Base-by-base conservation (phyloP, 2,888 invertebrate genomes). In the Corythucha ciliata region DNA sequence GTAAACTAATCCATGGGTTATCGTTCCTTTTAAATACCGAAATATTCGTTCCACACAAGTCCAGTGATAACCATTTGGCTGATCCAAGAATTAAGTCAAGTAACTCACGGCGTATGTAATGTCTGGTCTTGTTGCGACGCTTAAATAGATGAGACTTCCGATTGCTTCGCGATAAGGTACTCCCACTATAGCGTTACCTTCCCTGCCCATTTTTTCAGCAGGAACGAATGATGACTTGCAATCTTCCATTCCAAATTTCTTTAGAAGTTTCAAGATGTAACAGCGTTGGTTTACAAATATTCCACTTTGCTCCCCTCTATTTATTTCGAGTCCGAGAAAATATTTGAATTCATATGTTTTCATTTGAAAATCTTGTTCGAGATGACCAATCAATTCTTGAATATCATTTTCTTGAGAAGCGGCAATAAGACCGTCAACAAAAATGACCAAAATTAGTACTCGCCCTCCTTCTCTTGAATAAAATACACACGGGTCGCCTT, bases 351-450 rank as follows among this genome's bases (percentile, higher is more conserved):
- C 7, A 48, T 55, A 34, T 56, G 36, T 27, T 0, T 24, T 55
- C 5, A 58, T 58, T 33, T 57, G 42, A 7, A 62, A 42, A 5
- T 57, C 52, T 7, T 41, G 10, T 10, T 20, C 24, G 2, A 55
- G 52, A 5, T 52, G n/a, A n/a, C n/a, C n/a, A n/a, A n/a, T n/a
- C n/a, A n/a, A n/a, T n/a, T n/a, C n/a, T n/a, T n/a, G n/a, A n/a
- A n/a, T n/a, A n/a, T n/a, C n/a, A n/a, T n/a, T n/a, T n/a, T n/a
- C n/a, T n/a, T n/a, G n/a, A n/a, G 59, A 50, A 1, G 56, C 48
- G 6, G 63, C 48, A 10, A 65, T 46, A 4, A 63, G 63, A 55
- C 65, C 64, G 50, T 66, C 65, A 8, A 66, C 64, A 53, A 63
- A 63, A 1, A 66, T 51, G 1, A 56, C 60, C 4, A 66, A n/a